Evolutionary conservation across 2,797 vertebrate species (phyloP), one percentile per base, ranked within the genome.

Genomic region (Oryzias dopingdopingensis): DNA sequence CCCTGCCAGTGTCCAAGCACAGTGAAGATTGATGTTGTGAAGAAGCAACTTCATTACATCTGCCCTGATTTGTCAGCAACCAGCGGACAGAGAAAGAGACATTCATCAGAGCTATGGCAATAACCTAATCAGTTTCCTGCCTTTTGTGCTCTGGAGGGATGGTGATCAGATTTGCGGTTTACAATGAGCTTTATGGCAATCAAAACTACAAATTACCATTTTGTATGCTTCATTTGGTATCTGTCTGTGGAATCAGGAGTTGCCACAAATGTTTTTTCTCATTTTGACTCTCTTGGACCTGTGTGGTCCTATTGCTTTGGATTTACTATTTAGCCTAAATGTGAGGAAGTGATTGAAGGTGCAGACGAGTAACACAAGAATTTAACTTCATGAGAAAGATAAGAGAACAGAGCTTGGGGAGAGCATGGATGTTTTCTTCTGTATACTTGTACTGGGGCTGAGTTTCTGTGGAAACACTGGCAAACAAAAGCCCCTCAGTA

Each of bases 401-500:
- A 29, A 74, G 64, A 71, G 65, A 86, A 72, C 62, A 58, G 63
- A 62, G 66, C 77, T 67, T 51, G 49, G 37, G 54, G 52, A 62
- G 77, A 84, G 77, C 76, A 84, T 77, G 81, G 64, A 71, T 80
- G 44, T 77, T 82, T 82, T 78, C 80, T 76, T 81, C 71, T 72
- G 75, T 76, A 82, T 77, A 78, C 56, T 53, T 67, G 76, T 67
- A 67, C 77, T 67, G 61, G 80, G 83, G 83, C 80, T 70, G 72
- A 78, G 86, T 91, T 88, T 90, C 90, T 90, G 82, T 91, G 86
- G 90, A 88, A 90, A 92, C 88, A 48, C 62, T 20, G 49, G 70
- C 81, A 88, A 90, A 93, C 92, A 92, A 92, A 91, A 92, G 83
- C 65, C 77, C 81, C 81, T 92, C 80, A 91, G 89, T 90, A 79